Conservation (phyloP, 2,888 invertebrate species). For the Papilio demoleus region DNA sequence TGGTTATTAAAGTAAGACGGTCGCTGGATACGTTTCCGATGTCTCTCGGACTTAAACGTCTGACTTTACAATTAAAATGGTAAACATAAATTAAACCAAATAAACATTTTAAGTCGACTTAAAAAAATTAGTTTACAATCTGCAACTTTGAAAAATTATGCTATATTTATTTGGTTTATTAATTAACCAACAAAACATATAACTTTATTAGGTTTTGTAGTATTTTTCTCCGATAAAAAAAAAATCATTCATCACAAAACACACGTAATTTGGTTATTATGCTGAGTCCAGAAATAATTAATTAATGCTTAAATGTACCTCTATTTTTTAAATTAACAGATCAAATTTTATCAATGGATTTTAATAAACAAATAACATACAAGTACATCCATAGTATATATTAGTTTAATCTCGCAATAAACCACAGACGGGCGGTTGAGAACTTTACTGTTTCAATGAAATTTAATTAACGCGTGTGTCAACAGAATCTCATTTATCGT, state of each 20-base stretch:
- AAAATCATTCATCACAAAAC: no score
- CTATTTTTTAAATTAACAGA: not conserved
- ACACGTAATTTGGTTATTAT: no score
- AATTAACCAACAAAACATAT: no score
- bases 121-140: no score
- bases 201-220: no score
- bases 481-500: slow-evolving; percentile 9
- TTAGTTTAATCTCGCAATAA: slow-evolving; percentile 7
- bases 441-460: slow-evolving; percentile 12
- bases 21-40: slow-evolving; percentile 45
- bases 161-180: no score
- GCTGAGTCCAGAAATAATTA: no score
- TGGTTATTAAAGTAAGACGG: slow-evolving; percentile 69
- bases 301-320: not conserved
- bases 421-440: slow-evolving; percentile 2
- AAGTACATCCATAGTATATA: not conserved
- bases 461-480: slow-evolving; percentile 15
- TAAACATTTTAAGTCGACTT: slow-evolving; percentile 39
- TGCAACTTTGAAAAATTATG: no score
- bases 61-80: no score
- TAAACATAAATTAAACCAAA: not conserved
- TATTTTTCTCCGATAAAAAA: no score
- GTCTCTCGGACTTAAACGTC: slow-evolving; percentile 16
- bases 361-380: not conserved
- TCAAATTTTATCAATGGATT: not conserved